Conservation (phyloP, 2,113 vertebrate genomes). For the Carassius gibelio region DNA sequence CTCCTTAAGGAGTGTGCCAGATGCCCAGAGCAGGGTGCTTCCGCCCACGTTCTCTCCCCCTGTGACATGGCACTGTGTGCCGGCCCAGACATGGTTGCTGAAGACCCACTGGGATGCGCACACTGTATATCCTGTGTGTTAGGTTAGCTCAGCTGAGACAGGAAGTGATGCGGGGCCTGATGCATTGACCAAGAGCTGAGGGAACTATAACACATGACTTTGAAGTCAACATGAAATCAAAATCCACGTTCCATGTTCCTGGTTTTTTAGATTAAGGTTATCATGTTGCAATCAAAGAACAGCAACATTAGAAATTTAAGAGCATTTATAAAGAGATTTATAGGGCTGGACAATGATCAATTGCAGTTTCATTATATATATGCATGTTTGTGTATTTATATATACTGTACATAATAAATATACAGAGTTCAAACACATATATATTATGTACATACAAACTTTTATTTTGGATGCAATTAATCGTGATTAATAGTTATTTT, state of each 20-base stretch:
- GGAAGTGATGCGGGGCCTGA: slow-evolving; percentile 1
- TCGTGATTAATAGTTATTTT: not conserved
- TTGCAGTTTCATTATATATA: too few species aligned
- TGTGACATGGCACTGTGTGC: not conserved
- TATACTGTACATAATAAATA: too few species aligned
- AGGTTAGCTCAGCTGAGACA: not conserved
- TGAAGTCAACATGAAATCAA: not conserved
- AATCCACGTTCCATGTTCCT: not conserved
- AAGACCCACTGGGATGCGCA: not conserved
- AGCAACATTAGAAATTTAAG: not conserved
- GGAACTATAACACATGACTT: slow-evolving; percentile 12
- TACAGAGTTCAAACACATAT: too few species aligned
- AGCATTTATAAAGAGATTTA: not conserved
- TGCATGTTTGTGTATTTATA: too few species aligned
- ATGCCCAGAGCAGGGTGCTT: slow-evolving; percentile 42
- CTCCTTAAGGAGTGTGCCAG: slow-evolving; percentile 49
- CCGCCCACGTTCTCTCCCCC: slow-evolving; percentile 21
- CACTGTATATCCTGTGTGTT: not conserved
- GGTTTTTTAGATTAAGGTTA: not conserved
- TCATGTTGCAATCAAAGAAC: not conserved
- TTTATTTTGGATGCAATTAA: too few species aligned
- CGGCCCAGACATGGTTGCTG: not conserved
- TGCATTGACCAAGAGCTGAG: not conserved
- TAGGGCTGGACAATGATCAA: too few species aligned
- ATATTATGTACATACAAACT: too few species aligned